Evolutionary conservation across 2,888 invertebrate species (phyloP), one percentile per base, ranked within the genome.

Genomic region (Drosophila prolongata): DNA sequence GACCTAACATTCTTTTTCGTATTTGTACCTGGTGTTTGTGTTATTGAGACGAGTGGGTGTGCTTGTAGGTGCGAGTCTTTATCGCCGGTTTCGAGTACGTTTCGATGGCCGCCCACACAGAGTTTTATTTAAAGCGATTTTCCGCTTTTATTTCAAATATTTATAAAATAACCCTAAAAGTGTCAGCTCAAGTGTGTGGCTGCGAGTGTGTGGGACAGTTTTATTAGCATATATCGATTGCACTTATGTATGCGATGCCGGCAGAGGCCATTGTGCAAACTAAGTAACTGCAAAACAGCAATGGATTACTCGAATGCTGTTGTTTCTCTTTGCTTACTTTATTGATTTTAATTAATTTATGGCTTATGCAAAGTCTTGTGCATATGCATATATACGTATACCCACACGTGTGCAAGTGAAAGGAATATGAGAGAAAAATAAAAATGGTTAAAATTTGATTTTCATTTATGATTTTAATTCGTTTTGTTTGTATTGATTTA

Each of bases 321-420:
- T 54, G 38, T 67, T 38, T 44, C 24, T 24, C 44, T 27, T 42
- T 71, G 71, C 52, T 58, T 58, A 30, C 42, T 49, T 47, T 58
- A 53, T 61, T 70, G 72, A 61, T 70, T 71, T 70, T 70, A 70
- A 70, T 70, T 70, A 70, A 70, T 70, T 70, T 70, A 71, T 47
- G 52, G 40, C 68, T 37, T 34, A 14, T 9, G 30, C 47, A 47
- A 34, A 34, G 47, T 34, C 13, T 10, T 19, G 27, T 37, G 14
- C 14, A 56, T 14, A 54, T n/a, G 19, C 43, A 65, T 1, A 34
- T n/a, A 16, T 6, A 30, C 19, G 6, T 43, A 37, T 43, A 14
- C 14, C 11, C 35, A 59, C 49, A 43, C 16, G 24, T 35, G 30
- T 27, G 27, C 37, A 13, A 11, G n/a, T 38, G 34, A 50, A 65